phyloP scores from a whole-genome alignment of 1,140 invertebrate species.

The Penaeus vannamei region DNA sequence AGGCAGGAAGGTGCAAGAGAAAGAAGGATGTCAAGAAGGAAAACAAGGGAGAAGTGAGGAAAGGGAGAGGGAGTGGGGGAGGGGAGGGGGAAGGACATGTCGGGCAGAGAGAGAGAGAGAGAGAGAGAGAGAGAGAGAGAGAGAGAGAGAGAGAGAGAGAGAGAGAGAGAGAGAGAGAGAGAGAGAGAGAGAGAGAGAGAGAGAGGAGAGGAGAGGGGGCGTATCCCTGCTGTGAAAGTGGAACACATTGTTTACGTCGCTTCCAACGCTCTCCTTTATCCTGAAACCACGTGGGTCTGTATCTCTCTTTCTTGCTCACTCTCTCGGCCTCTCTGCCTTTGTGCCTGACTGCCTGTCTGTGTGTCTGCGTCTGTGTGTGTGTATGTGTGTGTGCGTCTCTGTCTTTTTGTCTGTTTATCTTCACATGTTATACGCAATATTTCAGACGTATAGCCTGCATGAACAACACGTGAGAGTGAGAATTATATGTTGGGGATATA shows the following conservation, averaged over 20 bases:
- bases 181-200: not conserved
- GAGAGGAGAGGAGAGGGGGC: not conserved
- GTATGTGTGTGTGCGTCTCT: no score
- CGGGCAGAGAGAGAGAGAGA: slow-evolving; percentile 26
- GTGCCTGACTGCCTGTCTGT: not conserved
- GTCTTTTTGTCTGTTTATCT: no score
- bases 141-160: slow-evolving; percentile 51
- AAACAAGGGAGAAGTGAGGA: not conserved
- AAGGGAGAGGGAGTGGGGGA: not conserved
- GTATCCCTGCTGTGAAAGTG: not conserved
- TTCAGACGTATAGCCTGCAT: no score
- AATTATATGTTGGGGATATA: no score
- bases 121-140: slow-evolving; percentile 44
- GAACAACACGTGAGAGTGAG: no score
- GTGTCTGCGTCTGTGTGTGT: no score
- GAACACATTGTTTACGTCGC: slow-evolving; percentile 39
- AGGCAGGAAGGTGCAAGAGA: not conserved
- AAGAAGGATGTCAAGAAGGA: not conserved
- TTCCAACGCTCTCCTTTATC: slow-evolving; percentile 38
- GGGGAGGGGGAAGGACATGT: not conserved
- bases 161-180: slow-evolving; percentile 49
- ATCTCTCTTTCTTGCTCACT: slow-evolving; percentile 23
- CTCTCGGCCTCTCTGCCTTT: slow-evolving; percentile 43
- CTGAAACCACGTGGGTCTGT: slow-evolving; percentile 35
- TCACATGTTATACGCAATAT: no score